Base-by-base conservation (phyloP, 2,113 vertebrate genomes). In the Hemiprocne comata region DNA sequence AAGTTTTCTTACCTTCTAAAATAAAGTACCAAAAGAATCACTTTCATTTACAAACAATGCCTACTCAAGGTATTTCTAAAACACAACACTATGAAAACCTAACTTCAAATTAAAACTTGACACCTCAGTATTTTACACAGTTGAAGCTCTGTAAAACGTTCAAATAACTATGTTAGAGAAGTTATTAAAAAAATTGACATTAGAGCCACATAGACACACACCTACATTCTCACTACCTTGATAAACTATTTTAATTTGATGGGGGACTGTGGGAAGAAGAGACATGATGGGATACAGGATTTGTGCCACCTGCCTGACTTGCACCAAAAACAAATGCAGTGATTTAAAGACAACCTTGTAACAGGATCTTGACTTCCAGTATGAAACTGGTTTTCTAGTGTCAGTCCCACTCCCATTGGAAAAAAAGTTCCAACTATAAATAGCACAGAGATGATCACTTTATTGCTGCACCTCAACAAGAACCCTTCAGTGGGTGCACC, bases 1-100 rank as follows among this genome's bases (percentile, higher is more conserved):
- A 93, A 69, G 51, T 75, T 78, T 85, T 86, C 93, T 91, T 90
- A 93, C 93, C 87, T 94, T 83, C 87, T 89, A 87, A 92, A 94
- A 82, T 85, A 71, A 91, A 86, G 82, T 24, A 92, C 87, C 29
- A 92, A 70, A 95, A 91, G 60, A 93, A 81, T 54, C 81, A 88
- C 67, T 95, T 86, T 46, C 71, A 54, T 31, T 92, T 91, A 84
- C 75, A 94, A 95, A 90, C 76, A 64, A 72, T 51, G 61, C 19
- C 76, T 66, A 80, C 75, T 85, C 81, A 85, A 97, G 92, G 51
- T 18, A 73, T 21, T 44, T 31, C 94, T 67, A n/a, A 55, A 55
- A 13, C 11, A 0, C 1, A 11, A 17, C 25, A 34, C 13, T 24
- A 29, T 10, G 42, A 73, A 89, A 84, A 36, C 7, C 11, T n/a